A percentile compares a stretch with the other conserved stretches of the same genome.
phyloP scores from a whole-genome alignment of 2,113 vertebrate genomes.

The Epinephelus cyanopodus region DNA sequence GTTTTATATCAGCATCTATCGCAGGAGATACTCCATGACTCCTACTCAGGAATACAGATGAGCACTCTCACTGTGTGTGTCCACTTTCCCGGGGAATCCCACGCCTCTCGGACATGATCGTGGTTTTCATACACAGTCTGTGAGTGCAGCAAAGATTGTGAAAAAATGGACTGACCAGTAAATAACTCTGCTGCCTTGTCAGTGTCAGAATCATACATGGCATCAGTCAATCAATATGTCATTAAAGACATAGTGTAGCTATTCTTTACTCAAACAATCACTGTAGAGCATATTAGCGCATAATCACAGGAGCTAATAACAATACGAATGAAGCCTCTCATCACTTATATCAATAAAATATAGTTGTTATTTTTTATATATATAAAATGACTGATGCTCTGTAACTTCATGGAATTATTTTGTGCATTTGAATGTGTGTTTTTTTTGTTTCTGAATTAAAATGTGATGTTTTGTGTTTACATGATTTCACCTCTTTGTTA shows the following conservation, averaged over 20 bases:
- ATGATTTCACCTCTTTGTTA: slow-evolving; percentile 11
- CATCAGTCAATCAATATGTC: slow-evolving; percentile 5
- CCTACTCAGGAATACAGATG: slow-evolving; percentile 68
- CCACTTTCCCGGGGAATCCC: not conserved
- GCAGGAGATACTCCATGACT: slow-evolving; percentile 27
- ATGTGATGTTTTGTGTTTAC: slow-evolving; percentile 59
- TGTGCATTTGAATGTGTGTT: slow-evolving; percentile 55
- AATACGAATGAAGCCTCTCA: slow-evolving; percentile 34
- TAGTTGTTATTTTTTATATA: slow-evolving; percentile 14
- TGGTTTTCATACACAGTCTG: slow-evolving; percentile 16
- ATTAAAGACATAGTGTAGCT: not conserved
- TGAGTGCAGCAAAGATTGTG: slow-evolving; percentile 13
- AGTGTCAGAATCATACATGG: not conserved
- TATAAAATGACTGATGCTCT: slow-evolving; percentile 37
- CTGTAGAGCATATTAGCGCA: not conserved
- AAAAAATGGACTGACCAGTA: slow-evolving; percentile 13
- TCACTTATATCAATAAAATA: slow-evolving; percentile 33
- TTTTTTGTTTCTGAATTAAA: slow-evolving; percentile 43
- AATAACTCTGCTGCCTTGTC: slow-evolving; percentile 11
- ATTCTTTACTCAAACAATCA: not conserved
- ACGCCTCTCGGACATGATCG: not conserved
- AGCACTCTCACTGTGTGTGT: slow-evolving; percentile 27
- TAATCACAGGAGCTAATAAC: slow-evolving; percentile 25
- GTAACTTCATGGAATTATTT: slow-evolving; percentile 31
- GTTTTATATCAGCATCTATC: not conserved